Percentiles rank a stretch among this genome's conserved stretches.
Evolutionary conservation across 2,797 vertebrate genomes (phyloP).

Genomic region (Ctenosaura bakeri): DNA sequence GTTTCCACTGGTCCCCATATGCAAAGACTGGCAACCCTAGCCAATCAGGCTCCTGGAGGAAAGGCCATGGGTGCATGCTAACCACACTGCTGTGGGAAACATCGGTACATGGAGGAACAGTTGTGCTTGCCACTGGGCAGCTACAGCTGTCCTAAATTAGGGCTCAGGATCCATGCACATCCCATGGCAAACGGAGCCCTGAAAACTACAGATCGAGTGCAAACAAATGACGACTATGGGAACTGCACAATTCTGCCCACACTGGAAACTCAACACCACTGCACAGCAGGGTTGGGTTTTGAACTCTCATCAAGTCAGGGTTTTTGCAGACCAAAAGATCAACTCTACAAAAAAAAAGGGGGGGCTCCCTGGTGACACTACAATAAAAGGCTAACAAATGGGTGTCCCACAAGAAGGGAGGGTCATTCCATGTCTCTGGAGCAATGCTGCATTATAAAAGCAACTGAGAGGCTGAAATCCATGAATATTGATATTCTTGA

Average conservation of each 20-base stretch:
- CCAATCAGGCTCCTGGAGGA: background rate
- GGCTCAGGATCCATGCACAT: background rate
- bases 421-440: background rate
- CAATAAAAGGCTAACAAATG: background rate
- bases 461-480: background rate
- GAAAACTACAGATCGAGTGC: background rate
- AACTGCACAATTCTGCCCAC: background rate
- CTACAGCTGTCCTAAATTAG: background rate
- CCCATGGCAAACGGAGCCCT: background rate
- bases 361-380: background rate
- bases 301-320: background rate
- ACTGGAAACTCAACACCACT: background rate
- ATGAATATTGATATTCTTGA: background rate
- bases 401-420: background rate
- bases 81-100: background rate
- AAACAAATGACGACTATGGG: background rate
- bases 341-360: background rate
- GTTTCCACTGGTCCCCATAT: background rate
- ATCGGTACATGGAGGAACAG: background rate
- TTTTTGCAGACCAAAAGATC: background rate
- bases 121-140: background rate
- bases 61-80: background rate
- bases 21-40: background rate
- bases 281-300: background rate
- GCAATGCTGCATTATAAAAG: background rate